Evolutionary conservation across 2,797 vertebrate genomes (phyloP).

Genomic region (Sebastes minor): DNA sequence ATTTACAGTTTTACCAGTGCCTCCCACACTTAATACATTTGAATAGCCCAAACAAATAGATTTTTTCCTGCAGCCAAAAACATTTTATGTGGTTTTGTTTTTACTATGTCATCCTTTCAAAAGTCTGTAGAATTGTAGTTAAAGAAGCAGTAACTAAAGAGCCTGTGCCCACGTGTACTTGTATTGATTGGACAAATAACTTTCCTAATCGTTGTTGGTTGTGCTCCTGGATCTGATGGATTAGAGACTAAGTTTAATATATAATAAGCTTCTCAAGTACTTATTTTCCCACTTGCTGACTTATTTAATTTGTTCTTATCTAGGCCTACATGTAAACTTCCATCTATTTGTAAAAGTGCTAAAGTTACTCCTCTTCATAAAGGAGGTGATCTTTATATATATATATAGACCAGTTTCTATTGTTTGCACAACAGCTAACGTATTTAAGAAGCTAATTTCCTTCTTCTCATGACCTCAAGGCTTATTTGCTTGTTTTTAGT

Average conservation of each 20-base stretch:
- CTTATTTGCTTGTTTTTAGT: background rate
- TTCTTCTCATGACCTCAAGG: background rate
- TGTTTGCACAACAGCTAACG: background rate
- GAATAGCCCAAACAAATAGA: background rate
- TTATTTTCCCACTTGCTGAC: background rate
- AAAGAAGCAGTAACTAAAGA: background rate
- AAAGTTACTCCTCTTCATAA: background rate
- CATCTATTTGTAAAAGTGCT: background rate
- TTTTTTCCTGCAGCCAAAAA: background rate
- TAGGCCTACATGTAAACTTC: background rate
- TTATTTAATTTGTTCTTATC: background rate
- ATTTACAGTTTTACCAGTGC: constrained; percentile 1
- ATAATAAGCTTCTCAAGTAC: background rate
- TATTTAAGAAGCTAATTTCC: background rate
- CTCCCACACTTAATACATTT: constrained; percentile 1
- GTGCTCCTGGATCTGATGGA: background rate
- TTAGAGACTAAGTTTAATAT: background rate
- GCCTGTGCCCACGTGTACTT: background rate
- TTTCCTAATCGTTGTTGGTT: background rate
- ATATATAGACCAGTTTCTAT: background rate
- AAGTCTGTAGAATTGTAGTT: background rate
- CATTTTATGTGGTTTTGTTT: background rate
- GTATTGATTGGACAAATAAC: background rate
- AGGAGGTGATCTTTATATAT: background rate
- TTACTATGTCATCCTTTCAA: background rate